Base-by-base conservation (phyloP, 2,797 vertebrate species). In the Sebastes matsubarae region DNA sequence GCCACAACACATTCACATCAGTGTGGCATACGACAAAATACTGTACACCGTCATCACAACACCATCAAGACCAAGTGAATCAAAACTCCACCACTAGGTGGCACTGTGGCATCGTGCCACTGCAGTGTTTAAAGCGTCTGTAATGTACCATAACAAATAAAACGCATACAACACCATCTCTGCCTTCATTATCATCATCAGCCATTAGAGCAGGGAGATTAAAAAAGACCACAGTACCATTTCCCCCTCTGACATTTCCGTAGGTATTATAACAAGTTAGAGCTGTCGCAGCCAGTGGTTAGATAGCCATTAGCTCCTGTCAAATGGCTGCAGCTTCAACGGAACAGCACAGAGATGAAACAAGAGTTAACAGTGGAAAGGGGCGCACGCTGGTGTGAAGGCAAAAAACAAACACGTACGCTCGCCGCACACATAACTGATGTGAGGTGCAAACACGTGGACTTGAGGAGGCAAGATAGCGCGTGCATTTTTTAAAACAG, bases 51-150 rank as follows among this genome's bases (percentile, higher is more conserved):
- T 14, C 20, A 50, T 20, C 25, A 64, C 24, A 66, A 5, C 24
- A 14, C 59, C 25, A 13, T 4, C 4, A 50, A 3, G 0, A 29
- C 1, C 22, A 32, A n/a, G 20, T 29, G 5, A 36, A 36, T 0
- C 54, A 29, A 30, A 10, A 50, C 1, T 42, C 32, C 0, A 30
- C 72, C 94, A 90, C 88, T 73, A 87, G 93, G 60, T 93, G 95
- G 92, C 89, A 92, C 84, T 96, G 92, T 94, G 87, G 92, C 20
- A 72, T 57, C 58, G 22, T 12, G 14, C 6, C 4, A 57, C n/a
- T 0, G 27, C 20, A 55, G 13, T 27, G 25, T 34, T 60, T 4
- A 0, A 34, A 70, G 50, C 2, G 0, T 29, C 24, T 8, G 46
- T 20, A 42, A 4, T 59, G 60, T 22, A 36, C 66, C 32, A 70